Evolutionary conservation across 2,797 vertebrate genomes (phyloP).

Genomic region (Hapalemur alaotrensis): DNA sequence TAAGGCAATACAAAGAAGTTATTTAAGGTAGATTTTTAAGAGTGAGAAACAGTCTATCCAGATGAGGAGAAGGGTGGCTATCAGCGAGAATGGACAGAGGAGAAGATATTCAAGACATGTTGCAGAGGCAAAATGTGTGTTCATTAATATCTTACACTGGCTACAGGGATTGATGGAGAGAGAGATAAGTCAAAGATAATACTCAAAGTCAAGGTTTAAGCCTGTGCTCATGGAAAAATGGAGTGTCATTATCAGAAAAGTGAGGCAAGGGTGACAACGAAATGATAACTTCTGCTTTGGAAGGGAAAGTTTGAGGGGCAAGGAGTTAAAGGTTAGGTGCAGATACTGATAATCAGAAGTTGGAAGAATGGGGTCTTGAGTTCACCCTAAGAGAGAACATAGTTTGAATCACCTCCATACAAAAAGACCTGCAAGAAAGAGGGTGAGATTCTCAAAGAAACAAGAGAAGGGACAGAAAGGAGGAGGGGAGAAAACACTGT

Average conservation of each 20-base stretch:
- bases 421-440: background rate
- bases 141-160: background rate
- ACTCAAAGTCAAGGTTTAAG: background rate
- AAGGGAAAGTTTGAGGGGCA: background rate
- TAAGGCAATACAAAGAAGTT: background rate
- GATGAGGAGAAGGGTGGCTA: background rate
- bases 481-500: background rate
- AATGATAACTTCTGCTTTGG: background rate
- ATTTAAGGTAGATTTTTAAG: conserved; percentile 18
- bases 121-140: background rate
- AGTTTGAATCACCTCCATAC: background rate
- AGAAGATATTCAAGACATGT: background rate
- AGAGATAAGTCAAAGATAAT: background rate
- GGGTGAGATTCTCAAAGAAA: background rate
- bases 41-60: background rate
- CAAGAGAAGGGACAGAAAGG: background rate
- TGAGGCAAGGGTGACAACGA: background rate
- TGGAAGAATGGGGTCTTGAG: background rate
- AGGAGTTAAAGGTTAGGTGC: background rate
- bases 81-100: background rate
- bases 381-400: background rate
- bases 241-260: background rate
- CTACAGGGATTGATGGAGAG: background rate
- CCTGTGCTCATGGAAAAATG: background rate
- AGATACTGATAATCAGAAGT: background rate